phyloP scores from a whole-genome alignment of 2,113 vertebrate genomes.

The Serinus canaria region DNA sequence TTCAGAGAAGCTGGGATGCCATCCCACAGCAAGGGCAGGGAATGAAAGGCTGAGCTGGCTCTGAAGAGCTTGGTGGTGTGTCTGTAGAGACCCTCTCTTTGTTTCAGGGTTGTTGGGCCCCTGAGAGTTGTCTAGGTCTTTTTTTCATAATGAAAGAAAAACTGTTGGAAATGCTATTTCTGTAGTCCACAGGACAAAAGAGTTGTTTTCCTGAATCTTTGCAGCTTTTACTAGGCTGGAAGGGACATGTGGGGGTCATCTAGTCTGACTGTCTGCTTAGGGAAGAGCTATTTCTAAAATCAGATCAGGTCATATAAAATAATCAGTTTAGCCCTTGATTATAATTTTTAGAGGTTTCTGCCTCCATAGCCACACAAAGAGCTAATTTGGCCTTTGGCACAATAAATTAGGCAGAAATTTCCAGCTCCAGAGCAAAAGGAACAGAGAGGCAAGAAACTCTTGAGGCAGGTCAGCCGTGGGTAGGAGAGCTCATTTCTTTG shows the following conservation, averaged over 20 bases:
- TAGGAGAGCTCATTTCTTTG: neutral
- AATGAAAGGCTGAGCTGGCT: neutral
- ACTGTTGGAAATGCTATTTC: neutral
- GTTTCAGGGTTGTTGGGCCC: neutral
- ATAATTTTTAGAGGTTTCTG: neutral
- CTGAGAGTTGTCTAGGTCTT: neutral
- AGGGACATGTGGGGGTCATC: neutral
- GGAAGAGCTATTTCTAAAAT: neutral
- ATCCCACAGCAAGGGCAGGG: neutral
- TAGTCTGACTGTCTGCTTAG: neutral
- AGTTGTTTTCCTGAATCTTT: neutral
- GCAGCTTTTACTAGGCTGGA: neutral
- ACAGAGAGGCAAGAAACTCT: neutral
- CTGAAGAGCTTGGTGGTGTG: rapidly evolving
- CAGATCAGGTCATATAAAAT: neutral
- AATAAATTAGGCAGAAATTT: neutral
- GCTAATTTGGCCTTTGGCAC: neutral
- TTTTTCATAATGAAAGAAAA: neutral
- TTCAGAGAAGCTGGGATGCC: neutral
- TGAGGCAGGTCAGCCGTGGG: neutral
- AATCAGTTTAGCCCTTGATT: neutral
- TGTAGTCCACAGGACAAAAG: neutral
- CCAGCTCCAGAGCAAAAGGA: neutral
- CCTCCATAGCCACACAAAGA: neutral
- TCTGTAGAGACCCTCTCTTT: neutral